Conservation (phyloP, 35 echinoderm and acorn worm species). For the Patiria miniata region DNA sequence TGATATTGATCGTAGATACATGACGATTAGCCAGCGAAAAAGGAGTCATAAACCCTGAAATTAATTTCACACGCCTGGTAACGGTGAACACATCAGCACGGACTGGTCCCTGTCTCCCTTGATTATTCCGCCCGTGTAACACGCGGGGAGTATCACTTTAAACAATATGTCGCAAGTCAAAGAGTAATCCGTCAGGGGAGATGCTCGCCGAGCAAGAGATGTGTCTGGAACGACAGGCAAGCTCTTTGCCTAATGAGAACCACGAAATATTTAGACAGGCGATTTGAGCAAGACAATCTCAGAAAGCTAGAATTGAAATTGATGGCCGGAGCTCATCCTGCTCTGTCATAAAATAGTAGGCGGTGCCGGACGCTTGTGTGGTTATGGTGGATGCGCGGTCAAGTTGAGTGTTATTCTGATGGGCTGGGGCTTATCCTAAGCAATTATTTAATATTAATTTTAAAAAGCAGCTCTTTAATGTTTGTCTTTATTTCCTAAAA, state of each 20-base stretch:
- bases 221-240: neutral
- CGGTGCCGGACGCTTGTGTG: too few relatives aligned
- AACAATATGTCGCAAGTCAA: neutral
- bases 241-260: constrained; percentile 6
- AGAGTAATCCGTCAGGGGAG: constrained; percentile 3
- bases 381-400: too few relatives aligned
- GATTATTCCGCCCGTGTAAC: neutral
- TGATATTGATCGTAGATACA: constrained; percentile 3
- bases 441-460: too few relatives aligned
- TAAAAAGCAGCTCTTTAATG: too few relatives aligned
- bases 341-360: too few relatives aligned
- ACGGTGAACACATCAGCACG: neutral
- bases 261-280: neutral
- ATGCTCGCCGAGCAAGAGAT: neutral
- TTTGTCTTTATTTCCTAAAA: too few relatives aligned
- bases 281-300: neutral
- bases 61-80: constrained; percentile 21
- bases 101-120: neutral
- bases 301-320: too few relatives aligned
- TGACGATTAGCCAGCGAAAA: neutral
- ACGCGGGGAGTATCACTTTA: constrained; percentile 5
- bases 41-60: neutral
- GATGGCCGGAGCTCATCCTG: too few relatives aligned
- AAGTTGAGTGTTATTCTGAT: too few relatives aligned
- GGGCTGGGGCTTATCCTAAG: too few relatives aligned